phyloP scores from a whole-genome alignment of 2,113 vertebrate species.

The Hiodon tergisus region DNA sequence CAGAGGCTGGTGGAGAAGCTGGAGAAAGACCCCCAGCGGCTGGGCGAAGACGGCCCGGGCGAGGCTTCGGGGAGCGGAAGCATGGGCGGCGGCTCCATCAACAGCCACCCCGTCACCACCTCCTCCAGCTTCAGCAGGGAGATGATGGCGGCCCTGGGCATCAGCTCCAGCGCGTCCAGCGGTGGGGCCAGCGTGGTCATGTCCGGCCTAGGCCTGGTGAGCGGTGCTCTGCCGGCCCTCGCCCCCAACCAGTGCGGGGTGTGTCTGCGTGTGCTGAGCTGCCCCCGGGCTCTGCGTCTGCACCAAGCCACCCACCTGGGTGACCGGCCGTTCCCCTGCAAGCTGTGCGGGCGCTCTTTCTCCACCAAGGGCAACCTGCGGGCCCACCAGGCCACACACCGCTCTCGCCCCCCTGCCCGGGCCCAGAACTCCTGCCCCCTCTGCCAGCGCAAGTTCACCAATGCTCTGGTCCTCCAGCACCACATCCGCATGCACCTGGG shows the following conservation, averaged over 20 bases:
- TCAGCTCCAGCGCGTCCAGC: slow-evolving; percentile 51
- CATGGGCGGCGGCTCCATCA: background rate
- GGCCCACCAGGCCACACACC: slow-evolving; percentile 80
- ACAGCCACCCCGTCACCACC: slow-evolving; percentile 50
- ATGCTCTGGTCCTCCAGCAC: slow-evolving; percentile 83
- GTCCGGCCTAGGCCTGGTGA: slow-evolving; percentile 36
- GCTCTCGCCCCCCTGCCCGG: slow-evolving; percentile 72
- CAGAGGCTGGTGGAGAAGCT: slow-evolving; percentile 66
- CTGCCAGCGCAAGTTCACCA: slow-evolving; percentile 87
- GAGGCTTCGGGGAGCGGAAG: slow-evolving; percentile 23
- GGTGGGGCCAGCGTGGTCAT: slow-evolving; percentile 27
- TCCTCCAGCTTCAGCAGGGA: slow-evolving; percentile 62
- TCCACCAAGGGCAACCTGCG: slow-evolving; percentile 83
- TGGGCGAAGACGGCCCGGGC: slow-evolving; percentile 52
- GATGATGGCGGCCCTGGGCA: slow-evolving; percentile 64
- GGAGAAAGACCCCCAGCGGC: slow-evolving; percentile 62
- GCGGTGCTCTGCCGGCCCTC: slow-evolving; percentile 34
- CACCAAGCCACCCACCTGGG: slow-evolving; percentile 84
- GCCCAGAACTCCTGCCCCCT: slow-evolving; percentile 85
- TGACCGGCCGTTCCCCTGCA: slow-evolving; percentile 83
- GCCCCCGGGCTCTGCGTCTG: slow-evolving; percentile 78
- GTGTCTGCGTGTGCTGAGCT: slow-evolving; percentile 80
- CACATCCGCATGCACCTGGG: slow-evolving; percentile 85
- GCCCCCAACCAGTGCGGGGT: slow-evolving; percentile 79
- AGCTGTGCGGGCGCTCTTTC: slow-evolving; percentile 82